These are phyloP conservation scores for Gasteruption jaculator DNA, from an alignment of 2,888 invertebrate species.

Conservation along the genomic window DNA sequence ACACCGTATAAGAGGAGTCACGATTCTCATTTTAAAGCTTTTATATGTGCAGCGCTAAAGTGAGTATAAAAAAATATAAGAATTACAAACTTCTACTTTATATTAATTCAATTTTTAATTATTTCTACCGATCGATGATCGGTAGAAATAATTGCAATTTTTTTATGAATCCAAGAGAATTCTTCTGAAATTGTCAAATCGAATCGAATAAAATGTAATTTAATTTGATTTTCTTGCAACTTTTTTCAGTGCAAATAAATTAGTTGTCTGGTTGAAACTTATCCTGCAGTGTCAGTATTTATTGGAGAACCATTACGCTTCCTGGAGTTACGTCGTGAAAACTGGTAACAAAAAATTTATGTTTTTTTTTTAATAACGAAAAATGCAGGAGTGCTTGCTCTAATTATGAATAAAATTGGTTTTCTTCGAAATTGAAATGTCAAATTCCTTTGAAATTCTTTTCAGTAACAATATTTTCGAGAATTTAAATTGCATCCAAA, in stretches of 20 bases:
- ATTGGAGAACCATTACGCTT: slow-evolving; percentile 73
- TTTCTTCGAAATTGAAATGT: too few species aligned
- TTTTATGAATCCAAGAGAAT: too few species aligned
- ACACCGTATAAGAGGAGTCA: slow-evolving; percentile 88
- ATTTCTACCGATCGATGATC: too few species aligned
- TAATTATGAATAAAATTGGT: too few species aligned
- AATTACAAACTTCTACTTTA: not conserved
- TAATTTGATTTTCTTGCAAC: slow-evolving; percentile 23
- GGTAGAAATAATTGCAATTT: too few species aligned
- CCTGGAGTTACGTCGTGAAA: slow-evolving; percentile 93
- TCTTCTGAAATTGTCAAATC: too few species aligned
- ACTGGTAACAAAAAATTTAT: slow-evolving; percentile 63
- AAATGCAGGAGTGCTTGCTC: not conserved
- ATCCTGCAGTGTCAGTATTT: slow-evolving; percentile 83
- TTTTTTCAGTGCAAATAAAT: slow-evolving; percentile 74
- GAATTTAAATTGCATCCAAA: too few species aligned
- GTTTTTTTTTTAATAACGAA: not conserved
- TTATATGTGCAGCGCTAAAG: slow-evolving; percentile 95
- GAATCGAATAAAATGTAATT: too few species aligned
- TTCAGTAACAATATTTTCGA: too few species aligned
- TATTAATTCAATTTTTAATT: slow-evolving; percentile 3
- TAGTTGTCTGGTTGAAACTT: slow-evolving; percentile 91
- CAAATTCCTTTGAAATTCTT: too few species aligned
- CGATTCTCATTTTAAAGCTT: slow-evolving; percentile 98
- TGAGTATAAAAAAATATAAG: slow-evolving; percentile 52